phyloP scores from a whole-genome alignment of 1,140 invertebrate species.

The Listronotus bonariensis region DNA sequence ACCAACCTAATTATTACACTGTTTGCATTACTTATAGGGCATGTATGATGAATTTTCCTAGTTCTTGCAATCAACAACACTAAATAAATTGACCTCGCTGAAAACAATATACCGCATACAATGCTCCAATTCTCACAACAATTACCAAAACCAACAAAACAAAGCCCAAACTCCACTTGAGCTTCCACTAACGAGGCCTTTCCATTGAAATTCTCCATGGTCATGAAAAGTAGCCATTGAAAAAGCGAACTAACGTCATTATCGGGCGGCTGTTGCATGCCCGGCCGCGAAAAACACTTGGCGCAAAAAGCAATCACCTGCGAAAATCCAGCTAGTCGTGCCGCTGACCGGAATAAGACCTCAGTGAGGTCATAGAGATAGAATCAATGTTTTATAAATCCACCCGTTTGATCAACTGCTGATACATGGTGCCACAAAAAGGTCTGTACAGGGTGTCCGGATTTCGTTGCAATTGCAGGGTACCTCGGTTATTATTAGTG shows the following conservation, averaged over 20 bases:
- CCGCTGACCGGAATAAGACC: neutral
- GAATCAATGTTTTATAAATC: too few relatives aligned
- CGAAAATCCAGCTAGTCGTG: neutral
- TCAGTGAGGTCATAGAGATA: neutral
- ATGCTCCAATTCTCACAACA: conserved; percentile 18
- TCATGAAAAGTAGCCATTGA: conserved; percentile 17
- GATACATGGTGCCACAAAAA: too few relatives aligned
- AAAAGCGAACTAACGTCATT: conserved; percentile 18
- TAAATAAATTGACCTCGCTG: too few relatives aligned
- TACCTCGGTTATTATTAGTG: too few relatives aligned
- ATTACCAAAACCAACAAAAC: conserved; percentile 19
- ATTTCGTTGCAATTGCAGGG: too few relatives aligned
- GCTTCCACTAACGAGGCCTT: conserved; percentile 23
- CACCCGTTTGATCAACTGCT: too few relatives aligned
- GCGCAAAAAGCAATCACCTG: conserved; percentile 1
- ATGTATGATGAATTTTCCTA: too few relatives aligned
- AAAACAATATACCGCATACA: conserved; percentile 16
- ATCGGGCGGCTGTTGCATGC: conserved; percentile 18
- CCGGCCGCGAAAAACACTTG: conserved; percentile 5
- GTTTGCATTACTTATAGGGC: too few relatives aligned
- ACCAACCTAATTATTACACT: too few relatives aligned
- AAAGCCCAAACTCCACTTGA: conserved; percentile 20
- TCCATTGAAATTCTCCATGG: conserved; percentile 10
- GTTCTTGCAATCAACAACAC: too few relatives aligned
- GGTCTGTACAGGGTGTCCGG: too few relatives aligned